Evolutionary conservation across 1,140 invertebrate genomes (phyloP).

Genomic region (Temnothorax curvispinosus): DNA sequence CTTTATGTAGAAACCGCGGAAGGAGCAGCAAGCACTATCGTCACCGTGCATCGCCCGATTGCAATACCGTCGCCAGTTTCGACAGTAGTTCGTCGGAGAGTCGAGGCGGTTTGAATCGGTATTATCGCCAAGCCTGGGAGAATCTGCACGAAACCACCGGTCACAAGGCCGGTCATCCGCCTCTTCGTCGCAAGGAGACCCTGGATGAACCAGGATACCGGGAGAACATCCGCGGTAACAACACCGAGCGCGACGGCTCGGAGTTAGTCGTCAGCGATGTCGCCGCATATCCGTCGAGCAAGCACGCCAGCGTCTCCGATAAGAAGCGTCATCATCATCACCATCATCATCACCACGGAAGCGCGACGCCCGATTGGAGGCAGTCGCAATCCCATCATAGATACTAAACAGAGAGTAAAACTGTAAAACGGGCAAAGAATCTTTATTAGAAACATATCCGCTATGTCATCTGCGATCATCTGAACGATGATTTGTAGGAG

Average conservation of each 20-base stretch:
- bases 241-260: constrained; percentile 91
- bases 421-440: constrained; percentile 1
- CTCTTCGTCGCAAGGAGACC: constrained; percentile 89
- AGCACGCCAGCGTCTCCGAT: constrained; percentile 85
- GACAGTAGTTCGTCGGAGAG: constrained; percentile 94
- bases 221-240: constrained; percentile 84
- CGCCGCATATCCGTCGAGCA: constrained; percentile 84
- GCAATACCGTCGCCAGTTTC: constrained; percentile 94
- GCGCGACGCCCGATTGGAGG: constrained; percentile 81
- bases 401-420: constrained; percentile 76
- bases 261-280: constrained; percentile 93
- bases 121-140: constrained; percentile 96
- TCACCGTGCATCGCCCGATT: constrained; percentile 94
- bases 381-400: constrained; percentile 83
- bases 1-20: constrained; percentile 87
- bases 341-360: constrained; percentile 90
- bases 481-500: constrained; percentile 4
- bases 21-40: constrained; percentile 92
- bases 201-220: constrained; percentile 88
- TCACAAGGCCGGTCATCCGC: constrained; percentile 87
- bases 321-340: constrained; percentile 94
- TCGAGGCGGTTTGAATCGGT: constrained; percentile 92
- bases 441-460: background rate
- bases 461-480: background rate
- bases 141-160: constrained; percentile 94